Evolutionary conservation across 2,113 vertebrate genomes (phyloP).

Genomic region (Corythoichthys intestinalis): DNA sequence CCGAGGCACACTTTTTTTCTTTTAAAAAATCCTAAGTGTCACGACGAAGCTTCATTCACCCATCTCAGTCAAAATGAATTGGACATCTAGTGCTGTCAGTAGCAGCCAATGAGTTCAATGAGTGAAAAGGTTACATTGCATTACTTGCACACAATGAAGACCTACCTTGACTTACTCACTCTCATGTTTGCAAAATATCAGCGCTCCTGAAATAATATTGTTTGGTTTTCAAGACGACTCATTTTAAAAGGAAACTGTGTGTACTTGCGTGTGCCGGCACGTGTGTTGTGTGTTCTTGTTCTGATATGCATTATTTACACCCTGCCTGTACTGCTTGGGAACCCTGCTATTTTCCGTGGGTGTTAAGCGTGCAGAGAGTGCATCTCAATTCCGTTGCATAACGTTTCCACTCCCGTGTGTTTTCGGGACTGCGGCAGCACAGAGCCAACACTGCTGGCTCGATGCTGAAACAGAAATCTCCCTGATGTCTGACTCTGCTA

Average conservation of each 20-base stretch:
- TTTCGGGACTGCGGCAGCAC: slow-evolving; percentile 23
- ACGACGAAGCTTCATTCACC: too few species aligned
- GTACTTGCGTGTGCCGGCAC: neutral
- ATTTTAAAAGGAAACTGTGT: slow-evolving; percentile 15
- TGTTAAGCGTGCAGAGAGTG: slow-evolving; percentile 44
- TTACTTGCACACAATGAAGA: neutral
- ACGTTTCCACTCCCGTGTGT: slow-evolving; percentile 37
- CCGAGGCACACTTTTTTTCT: too few species aligned
- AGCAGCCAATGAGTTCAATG: too few species aligned
- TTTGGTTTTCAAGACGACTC: slow-evolving; percentile 47
- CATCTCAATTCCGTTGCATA: slow-evolving; percentile 42
- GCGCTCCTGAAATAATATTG: slow-evolving; percentile 37
- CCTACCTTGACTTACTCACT: neutral
- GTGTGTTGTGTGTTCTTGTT: slow-evolving; percentile 1
- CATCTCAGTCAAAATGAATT: too few species aligned
- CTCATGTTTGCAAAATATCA: slow-evolving; percentile 9
- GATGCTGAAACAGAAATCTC: slow-evolving; percentile 30
- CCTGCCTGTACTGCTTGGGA: slow-evolving; percentile 41
- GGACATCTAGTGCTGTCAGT: too few species aligned
- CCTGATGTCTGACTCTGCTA: slow-evolving; percentile 22
- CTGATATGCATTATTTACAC: slow-evolving; percentile 53
- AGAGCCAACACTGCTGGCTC: slow-evolving; percentile 18
- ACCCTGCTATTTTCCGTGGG: slow-evolving; percentile 55
- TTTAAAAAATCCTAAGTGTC: too few species aligned
- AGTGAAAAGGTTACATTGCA: neutral